phyloP scores from a whole-genome alignment of 2,113 vertebrate species.

The Mormyrus iriodes region DNA sequence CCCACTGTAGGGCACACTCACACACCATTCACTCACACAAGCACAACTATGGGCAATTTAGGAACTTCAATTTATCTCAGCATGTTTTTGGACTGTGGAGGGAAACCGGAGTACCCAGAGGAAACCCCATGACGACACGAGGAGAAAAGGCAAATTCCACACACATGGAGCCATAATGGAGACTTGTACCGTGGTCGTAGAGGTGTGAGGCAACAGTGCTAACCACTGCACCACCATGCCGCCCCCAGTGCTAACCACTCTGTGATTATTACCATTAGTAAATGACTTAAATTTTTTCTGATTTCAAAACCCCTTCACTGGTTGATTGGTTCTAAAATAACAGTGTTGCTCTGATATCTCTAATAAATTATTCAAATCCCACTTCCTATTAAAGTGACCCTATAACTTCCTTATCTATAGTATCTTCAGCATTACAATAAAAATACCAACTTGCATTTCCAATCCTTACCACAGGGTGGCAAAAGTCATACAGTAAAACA shows the following conservation, averaged over 20 bases:
- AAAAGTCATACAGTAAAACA: neutral
- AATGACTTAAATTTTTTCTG: neutral
- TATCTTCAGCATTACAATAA: neutral
- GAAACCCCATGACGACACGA: too few species aligned
- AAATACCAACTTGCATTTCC: neutral
- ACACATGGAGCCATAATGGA: too few species aligned
- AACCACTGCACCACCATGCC: too few species aligned
- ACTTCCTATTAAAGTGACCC: neutral
- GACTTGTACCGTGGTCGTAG: too few species aligned
- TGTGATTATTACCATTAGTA: neutral
- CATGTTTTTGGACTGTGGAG: too few species aligned
- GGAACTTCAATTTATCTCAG: too few species aligned
- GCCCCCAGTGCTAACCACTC: too few species aligned
- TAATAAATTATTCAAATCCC: neutral
- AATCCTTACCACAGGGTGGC: neutral
- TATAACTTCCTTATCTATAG: neutral
- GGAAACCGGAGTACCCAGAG: too few species aligned
- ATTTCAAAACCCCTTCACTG: neutral
- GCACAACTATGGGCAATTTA: too few species aligned
- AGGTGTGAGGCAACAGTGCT: too few species aligned
- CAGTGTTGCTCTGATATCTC: neutral
- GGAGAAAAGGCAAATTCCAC: too few species aligned
- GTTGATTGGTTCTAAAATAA: neutral
- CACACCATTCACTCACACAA: too few species aligned
- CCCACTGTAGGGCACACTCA: neutral